Base-by-base conservation (phyloP, 2,888 invertebrate genomes). In the Callyntrura guangdongensis region DNA sequence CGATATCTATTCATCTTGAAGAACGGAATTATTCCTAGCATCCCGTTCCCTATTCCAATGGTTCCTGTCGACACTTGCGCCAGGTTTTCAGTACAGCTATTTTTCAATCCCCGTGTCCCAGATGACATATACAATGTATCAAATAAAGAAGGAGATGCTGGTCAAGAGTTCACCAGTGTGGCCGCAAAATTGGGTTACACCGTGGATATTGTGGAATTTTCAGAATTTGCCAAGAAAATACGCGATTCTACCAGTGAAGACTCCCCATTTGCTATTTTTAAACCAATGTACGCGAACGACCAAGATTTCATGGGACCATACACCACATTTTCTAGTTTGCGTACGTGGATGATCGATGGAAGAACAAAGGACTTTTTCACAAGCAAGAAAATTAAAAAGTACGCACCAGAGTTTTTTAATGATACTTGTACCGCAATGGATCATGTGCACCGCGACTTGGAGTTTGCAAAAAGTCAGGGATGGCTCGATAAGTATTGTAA, bases 41-140 rank as follows among this genome's bases (percentile, higher is more conserved):
- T 36, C 20, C 82, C 82, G 1, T n/a, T 82, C 0, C 61, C 36
- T 0, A 8, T 82, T 12, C 1, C 8, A 3, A 6, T 27, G 5
- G 36, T 64, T 3, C 83, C 83, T 12, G 83, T 83, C 8, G 83
- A 83, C n/a, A 47, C 22, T n/a, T 83, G 83, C 12, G 83, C 83
- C 0, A 14, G 5, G 12, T 27, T 20, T 0, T 47, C 83, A 0
- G 11, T 67, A 6, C 20, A 22, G 2, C 9, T 83, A 22, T 83
- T 83, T 67, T 83, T 83, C n/a, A 45, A 83, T 49, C n/a, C 22
- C 2, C 27, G 20, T 3, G 45, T 49, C 1, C 67, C 20, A 2
- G 9, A 25, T 14, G 49, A 67, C 0, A 67, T 83, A 8, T 83
- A 47, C n/a, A 83, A 83, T n/a, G 14, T 83, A 5, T 0, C 20